These are phyloP conservation scores for Macroglossus sobrinus DNA, from an alignment of 2,113 vertebrate species.

Conservation along the genomic window DNA sequence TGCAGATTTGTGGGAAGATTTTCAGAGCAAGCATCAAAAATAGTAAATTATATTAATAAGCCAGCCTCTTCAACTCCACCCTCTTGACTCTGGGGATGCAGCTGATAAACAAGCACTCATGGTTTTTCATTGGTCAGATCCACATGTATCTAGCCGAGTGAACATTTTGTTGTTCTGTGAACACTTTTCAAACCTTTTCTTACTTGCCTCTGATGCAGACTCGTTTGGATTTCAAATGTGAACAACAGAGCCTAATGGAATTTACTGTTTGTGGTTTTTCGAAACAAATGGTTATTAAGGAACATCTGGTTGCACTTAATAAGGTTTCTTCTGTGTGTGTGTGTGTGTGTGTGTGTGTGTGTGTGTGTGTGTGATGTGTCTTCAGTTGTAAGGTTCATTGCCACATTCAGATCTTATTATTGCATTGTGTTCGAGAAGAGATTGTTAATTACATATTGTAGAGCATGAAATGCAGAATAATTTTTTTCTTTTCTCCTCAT, in stretches of 20 bases:
- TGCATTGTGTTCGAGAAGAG: not conserved
- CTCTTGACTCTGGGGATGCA: conserved; percentile 28
- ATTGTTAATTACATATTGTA: conserved; percentile 9
- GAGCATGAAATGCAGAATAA: not conserved
- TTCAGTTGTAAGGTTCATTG: not conserved
- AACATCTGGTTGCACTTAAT: conserved; percentile 66
- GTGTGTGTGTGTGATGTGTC: not conserved
- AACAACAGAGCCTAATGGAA: conserved; percentile 41
- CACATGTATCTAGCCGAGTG: not conserved
- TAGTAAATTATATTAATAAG: conserved; percentile 48
- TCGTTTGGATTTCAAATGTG: conserved; percentile 46
- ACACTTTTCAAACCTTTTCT: conserved; percentile 20
- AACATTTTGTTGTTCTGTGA: not conserved
- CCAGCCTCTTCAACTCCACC: conserved; percentile 13
- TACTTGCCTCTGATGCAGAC: not conserved
- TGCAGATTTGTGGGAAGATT: conserved; percentile 13
- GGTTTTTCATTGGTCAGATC: not conserved
- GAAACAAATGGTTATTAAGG: conserved; percentile 53
- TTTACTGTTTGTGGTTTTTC: conserved; percentile 45
- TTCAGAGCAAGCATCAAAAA: conserved; percentile 51
- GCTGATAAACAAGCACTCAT: conserved; percentile 11
- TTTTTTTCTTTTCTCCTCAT: conserved; percentile 20
- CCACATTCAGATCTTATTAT: conserved; percentile 17
- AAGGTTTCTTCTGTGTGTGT: not conserved
- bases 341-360: not conserved